Percentiles rank a stretch among this genome's conserved stretches.
phyloP scores from a whole-genome alignment of 2,113 vertebrate species.

The Etheostoma cragini region DNA sequence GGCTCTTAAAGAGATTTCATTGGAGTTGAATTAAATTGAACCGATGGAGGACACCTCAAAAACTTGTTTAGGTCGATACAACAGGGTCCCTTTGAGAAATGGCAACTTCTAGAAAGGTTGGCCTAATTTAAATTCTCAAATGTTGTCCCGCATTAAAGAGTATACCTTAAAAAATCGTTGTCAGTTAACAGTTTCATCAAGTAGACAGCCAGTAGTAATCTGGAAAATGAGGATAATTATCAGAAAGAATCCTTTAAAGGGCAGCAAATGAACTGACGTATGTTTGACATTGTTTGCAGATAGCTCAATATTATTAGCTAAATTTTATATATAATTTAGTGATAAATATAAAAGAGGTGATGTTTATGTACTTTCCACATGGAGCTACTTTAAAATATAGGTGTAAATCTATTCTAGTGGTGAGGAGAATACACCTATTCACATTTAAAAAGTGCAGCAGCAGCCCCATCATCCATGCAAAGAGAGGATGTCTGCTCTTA shows the following conservation, averaged over 20 bases:
- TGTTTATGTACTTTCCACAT: neutral
- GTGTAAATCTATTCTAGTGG: no score
- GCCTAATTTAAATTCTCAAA: neutral
- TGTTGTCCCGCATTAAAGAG: constrained; percentile 1
- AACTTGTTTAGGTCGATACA: constrained; percentile 21
- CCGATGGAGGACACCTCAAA: neutral
- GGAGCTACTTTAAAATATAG: no score
- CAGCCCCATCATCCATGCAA: neutral
- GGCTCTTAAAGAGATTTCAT: constrained; percentile 27
- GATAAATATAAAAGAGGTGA: neutral
- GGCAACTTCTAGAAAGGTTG: neutral
- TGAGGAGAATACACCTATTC: constrained; percentile 7
- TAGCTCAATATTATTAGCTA: no score
- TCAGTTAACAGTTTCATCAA: constrained; percentile 27
- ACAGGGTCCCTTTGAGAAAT: constrained; percentile 15
- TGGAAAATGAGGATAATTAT: constrained; percentile 28
- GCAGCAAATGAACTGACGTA: neutral
- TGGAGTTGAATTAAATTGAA: constrained; percentile 32
- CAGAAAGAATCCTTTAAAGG: constrained; percentile 1
- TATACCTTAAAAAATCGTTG: neutral
- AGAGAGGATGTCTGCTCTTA: neutral
- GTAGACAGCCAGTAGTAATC: neutral
- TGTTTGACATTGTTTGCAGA: neutral
- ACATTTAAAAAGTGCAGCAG: neutral
- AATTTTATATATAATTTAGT: no score